phyloP scores from a whole-genome alignment of 1,140 invertebrate genomes.

The Telenomus remus region DNA sequence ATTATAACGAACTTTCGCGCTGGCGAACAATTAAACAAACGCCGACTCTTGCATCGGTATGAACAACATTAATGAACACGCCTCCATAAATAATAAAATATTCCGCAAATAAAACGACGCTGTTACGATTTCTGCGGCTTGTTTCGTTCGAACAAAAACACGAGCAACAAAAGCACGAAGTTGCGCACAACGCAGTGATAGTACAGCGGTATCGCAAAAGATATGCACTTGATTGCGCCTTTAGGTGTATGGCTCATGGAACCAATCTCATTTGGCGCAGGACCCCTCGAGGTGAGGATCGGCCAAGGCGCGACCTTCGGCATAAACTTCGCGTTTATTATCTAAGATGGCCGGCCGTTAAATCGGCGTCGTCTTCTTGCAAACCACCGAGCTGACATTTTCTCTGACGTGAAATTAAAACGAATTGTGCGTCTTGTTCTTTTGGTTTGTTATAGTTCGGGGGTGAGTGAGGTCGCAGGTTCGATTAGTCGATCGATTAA shows the following conservation, averaged over 20 bases:
- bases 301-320: slow-evolving; percentile 58
- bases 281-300: slow-evolving; percentile 61
- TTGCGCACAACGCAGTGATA: slow-evolving; percentile 30
- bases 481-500: slow-evolving; percentile 62
- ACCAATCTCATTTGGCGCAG: slow-evolving; percentile 64
- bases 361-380: slow-evolving; percentile 44
- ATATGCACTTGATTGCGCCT: slow-evolving; percentile 60
- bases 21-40: slow-evolving; percentile 17
- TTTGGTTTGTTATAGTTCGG: slow-evolving; percentile 8
- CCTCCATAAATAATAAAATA: slow-evolving; percentile 51
- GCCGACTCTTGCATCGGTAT: slow-evolving; percentile 33
- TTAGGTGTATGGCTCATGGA: slow-evolving; percentile 61
- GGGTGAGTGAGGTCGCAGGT: slow-evolving; percentile 34
- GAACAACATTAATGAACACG: slow-evolving; percentile 46
- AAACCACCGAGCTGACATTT: slow-evolving; percentile 12
- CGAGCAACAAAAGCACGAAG: slow-evolving; percentile 45
- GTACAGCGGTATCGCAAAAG: slow-evolving; percentile 38
- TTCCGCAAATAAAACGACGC: slow-evolving; percentile 16
- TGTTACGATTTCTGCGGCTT: not conserved
- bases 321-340: slow-evolving; percentile 60
- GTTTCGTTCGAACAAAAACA: not conserved
- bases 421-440: slow-evolving; percentile 15
- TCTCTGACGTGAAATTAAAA: slow-evolving; percentile 10
- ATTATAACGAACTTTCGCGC: not conserved
- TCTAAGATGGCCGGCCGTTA: slow-evolving; percentile 58